Evolutionary conservation across 2,797 vertebrate genomes (phyloP).

Genomic region (Squalus acanthias): DNA sequence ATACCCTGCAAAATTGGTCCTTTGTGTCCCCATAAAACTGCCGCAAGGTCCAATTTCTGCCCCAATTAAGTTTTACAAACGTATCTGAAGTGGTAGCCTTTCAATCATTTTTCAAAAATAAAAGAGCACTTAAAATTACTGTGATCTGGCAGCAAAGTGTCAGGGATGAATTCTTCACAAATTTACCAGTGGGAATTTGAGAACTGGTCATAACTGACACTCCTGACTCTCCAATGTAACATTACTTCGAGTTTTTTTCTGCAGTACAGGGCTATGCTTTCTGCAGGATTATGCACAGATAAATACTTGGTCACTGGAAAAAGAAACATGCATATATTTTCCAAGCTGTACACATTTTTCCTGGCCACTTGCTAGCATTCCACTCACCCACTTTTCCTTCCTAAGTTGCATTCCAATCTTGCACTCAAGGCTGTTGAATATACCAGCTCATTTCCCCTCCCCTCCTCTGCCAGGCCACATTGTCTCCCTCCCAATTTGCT

Average conservation of each 20-base stretch:
- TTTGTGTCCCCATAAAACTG: not conserved
- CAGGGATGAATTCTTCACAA: not conserved
- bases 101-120: not conserved
- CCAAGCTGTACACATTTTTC: not conserved
- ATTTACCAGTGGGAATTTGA: not conserved
- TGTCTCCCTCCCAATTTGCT: not conserved
- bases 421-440: not conserved
- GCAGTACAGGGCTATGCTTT: not conserved
- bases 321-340: slow-evolving; percentile 15
- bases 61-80: not conserved
- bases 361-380: not conserved
- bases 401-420: not conserved
- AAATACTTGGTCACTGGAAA: slow-evolving; percentile 3
- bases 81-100: not conserved
- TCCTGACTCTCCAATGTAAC: not conserved
- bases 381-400: slow-evolving; percentile 3
- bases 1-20: not conserved
- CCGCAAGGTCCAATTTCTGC: not conserved
- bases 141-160: not conserved
- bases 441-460: not conserved
- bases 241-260: not conserved
- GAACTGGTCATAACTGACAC: not conserved
- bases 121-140: not conserved
- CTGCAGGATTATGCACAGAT: not conserved
- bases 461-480: not conserved